phyloP scores from a whole-genome alignment of 2,113 vertebrate species.

The Xiphophorus hellerii region DNA sequence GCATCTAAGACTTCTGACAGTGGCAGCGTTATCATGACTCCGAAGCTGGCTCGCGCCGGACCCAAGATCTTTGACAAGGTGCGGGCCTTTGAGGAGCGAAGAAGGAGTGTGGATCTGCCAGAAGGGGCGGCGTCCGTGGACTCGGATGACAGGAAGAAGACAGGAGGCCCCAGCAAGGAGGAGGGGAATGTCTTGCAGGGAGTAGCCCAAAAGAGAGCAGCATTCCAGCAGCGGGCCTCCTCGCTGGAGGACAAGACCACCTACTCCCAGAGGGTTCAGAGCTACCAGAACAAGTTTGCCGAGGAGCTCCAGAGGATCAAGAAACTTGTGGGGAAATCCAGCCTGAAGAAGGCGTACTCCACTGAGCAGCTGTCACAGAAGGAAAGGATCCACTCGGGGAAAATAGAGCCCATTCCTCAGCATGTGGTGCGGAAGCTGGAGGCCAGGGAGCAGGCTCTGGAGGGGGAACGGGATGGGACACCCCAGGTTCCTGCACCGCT shows the following conservation, averaged over 20 bases:
- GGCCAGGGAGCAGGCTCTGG: slow-evolving; percentile 54
- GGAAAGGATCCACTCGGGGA: slow-evolving; percentile 52
- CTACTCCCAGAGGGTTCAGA: slow-evolving; percentile 81
- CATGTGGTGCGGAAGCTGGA: slow-evolving; percentile 72
- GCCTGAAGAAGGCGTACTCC: slow-evolving; percentile 77
- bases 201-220: slow-evolving; percentile 78
- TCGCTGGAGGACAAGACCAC: slow-evolving; percentile 89
- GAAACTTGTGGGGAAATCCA: slow-evolving; percentile 79
- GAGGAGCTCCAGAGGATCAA: slow-evolving; percentile 93
- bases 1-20: slow-evolving; percentile 17
- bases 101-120: slow-evolving; percentile 82
- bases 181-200: slow-evolving; percentile 53
- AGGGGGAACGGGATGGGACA: slow-evolving; percentile 8
- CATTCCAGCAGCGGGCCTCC: slow-evolving; percentile 90
- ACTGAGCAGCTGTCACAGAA: slow-evolving; percentile 77
- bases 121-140: slow-evolving; percentile 79
- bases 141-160: slow-evolving; percentile 63
- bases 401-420: slow-evolving; percentile 62
- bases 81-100: slow-evolving; percentile 87
- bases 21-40: slow-evolving; percentile 69
- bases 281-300: slow-evolving; percentile 89
- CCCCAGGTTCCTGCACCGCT: slow-evolving; percentile 12
- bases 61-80: slow-evolving; percentile 91
- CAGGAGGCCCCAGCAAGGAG: slow-evolving; percentile 55
- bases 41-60: slow-evolving; percentile 82